A percentile compares a stretch with the other conserved stretches of the same genome.
Conservation (phyloP, 2,888 invertebrate genomes). For the Gortyna flavago region DNA sequence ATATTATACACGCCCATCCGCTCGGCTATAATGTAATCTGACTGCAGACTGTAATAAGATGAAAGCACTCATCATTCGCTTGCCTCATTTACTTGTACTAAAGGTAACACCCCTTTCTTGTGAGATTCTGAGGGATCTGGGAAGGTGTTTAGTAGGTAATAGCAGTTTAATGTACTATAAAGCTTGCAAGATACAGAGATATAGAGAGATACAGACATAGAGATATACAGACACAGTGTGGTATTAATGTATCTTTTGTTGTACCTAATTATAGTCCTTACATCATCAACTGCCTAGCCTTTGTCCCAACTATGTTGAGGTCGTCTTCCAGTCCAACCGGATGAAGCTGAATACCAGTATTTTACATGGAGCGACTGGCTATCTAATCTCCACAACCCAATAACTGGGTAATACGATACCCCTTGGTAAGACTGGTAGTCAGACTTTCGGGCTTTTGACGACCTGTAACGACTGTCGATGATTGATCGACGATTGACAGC, state of each 20-base stretch:
- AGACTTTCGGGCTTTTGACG: too few relatives aligned
- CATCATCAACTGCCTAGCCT: too few relatives aligned
- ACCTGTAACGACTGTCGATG: too few relatives aligned
- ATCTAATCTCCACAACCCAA: too few relatives aligned
- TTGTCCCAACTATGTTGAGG: too few relatives aligned
- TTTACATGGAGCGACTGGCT: too few relatives aligned
- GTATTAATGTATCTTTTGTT: background rate
- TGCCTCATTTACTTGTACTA: slow-evolving; percentile 61
- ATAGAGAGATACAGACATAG: background rate
- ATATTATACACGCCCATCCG: slow-evolving; percentile 24
- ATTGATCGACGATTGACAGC: too few relatives aligned
- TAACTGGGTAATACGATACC: too few relatives aligned
- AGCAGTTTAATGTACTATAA: background rate
- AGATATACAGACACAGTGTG: background rate
- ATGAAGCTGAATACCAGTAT: too few relatives aligned
- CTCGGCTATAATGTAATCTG: slow-evolving; percentile 60
- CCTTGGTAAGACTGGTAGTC: too few relatives aligned
- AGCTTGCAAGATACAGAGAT: background rate
- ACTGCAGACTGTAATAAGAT: slow-evolving; percentile 70
- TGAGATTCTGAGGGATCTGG: slow-evolving; percentile 11
- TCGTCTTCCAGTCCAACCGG: too few relatives aligned
- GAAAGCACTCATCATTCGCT: slow-evolving; percentile 68
- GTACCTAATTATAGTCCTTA: background rate
- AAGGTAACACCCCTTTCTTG: slow-evolving; percentile 29
- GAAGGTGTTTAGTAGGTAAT: slow-evolving; percentile 16